These are phyloP conservation scores for Brachionus rotundiformis DNA, from an alignment of 1,140 invertebrate genomes.

Conservation along the genomic window DNA sequence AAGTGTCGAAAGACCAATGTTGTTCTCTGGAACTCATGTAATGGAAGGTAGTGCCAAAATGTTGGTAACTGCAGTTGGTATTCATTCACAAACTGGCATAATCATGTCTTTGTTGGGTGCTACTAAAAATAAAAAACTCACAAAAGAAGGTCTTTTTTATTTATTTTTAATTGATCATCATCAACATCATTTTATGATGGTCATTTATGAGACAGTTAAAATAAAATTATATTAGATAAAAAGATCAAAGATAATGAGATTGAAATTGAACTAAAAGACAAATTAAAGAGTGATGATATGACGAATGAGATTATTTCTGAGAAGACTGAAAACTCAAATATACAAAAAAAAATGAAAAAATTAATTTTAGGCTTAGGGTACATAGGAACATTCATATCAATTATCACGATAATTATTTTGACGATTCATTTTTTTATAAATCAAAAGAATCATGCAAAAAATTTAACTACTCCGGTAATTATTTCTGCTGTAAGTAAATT, in stretches of 20 bases:
- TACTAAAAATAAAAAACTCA: not conserved
- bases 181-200: not conserved
- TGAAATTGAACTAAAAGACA: not conserved
- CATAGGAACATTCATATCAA: slow-evolving; percentile 91
- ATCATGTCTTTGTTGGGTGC: slow-evolving; percentile 95
- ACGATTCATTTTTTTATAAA: slow-evolving; percentile 89
- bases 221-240: not conserved
- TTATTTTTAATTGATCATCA: not conserved
- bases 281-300: not conserved
- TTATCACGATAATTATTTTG: slow-evolving; percentile 92
- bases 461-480: slow-evolving; percentile 54
- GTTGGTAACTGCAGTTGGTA: slow-evolving; percentile 94
- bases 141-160: not conserved
- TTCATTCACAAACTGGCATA: slow-evolving; percentile 98
- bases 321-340: slow-evolving; percentile 86
- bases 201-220: too few relatives aligned
- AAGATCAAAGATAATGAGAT: not conserved
- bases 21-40: slow-evolving; percentile 95
- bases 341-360: slow-evolving; percentile 97
- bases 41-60: slow-evolving; percentile 99
- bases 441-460: slow-evolving; percentile 78
- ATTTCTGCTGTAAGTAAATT: slow-evolving; percentile 89
- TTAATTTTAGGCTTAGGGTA: slow-evolving; percentile 99
- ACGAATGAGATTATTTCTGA: not conserved
- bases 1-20: slow-evolving; percentile 84